Base-by-base conservation (phyloP, 2,888 invertebrate genomes). In the Pterostichus niger region DNA sequence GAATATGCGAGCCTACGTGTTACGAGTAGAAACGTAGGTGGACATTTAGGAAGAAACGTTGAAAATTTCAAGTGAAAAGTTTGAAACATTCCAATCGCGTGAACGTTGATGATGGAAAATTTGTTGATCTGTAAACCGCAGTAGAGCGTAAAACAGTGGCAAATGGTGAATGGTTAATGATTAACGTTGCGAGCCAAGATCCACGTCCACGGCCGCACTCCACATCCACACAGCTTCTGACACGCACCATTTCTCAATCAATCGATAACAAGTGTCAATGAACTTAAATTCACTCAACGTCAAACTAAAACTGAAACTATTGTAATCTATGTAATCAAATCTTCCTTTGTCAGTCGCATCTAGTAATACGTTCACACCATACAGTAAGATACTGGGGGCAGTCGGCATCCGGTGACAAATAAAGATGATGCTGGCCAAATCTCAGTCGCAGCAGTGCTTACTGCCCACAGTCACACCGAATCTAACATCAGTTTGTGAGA, bases 301-400 rank as follows among this genome's bases (percentile, higher is more conserved):
- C 64, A 13, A 49, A 59, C 59, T 59, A 5, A 31, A 44, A 44
- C 2, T 46, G 2, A n/a, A 17, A 59, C 59, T 17, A 61, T 68
- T 56, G 68, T 68, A 71, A 40, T 13, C 68, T 71, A 71, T 71
- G 68, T 71, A 71, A 71, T 71, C 68, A 71, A 71, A 71, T 71
- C 68, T 71, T 71, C 68, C 68, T 71, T 71, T 71, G 68, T 71
- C 68, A 40, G 40, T 64, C 68, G 68, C 68, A 44, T 40, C 64
- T 64, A 71, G 44, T 24, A 64, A 31, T 64, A 35, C 64, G 40
- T 71, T 64, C 24, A 71, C 40, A 71, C 17, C 17, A 13, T 35
- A 64, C 64, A 33, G 33, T 40, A 64, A 40, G 35, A 40, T 7
- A 33, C 68, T 71, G 17, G 15, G 68, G 15, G 44, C 44, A 71